Percentiles rank a stretch among this genome's conserved stretches.
Conservation (phyloP, 2,888 invertebrate species). For the Parnassius smintheus region DNA sequence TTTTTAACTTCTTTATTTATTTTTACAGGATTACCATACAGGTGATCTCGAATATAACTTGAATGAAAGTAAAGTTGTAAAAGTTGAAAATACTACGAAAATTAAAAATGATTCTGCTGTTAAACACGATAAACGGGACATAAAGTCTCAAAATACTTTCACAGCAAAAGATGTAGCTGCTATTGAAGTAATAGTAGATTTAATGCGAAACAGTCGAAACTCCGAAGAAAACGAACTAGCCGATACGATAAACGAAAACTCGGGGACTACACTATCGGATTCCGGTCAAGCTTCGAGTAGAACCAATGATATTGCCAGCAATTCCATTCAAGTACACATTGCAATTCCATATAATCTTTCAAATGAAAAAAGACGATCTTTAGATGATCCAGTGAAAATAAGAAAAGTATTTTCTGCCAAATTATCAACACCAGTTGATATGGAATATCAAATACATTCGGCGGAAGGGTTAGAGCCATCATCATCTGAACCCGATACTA, state of each 20-base stretch:
- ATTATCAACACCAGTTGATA: slow-evolving; percentile 59
- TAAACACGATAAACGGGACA: slow-evolving; percentile 39
- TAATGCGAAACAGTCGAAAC: slow-evolving; percentile 45
- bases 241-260: slow-evolving; percentile 18
- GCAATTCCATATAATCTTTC: slow-evolving; percentile 46
- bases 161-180: slow-evolving; percentile 63
- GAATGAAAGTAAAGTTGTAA: slow-evolving; percentile 11
- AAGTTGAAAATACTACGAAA: slow-evolving; percentile 13
- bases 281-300: slow-evolving; percentile 1
- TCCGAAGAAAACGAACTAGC: slow-evolving; percentile 33
- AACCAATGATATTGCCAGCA: slow-evolving; percentile 33
- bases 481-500: slow-evolving; percentile 7
- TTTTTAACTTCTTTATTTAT: not conserved
- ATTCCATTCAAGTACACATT: slow-evolving; percentile 61
- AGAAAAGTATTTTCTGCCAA: slow-evolving; percentile 60
- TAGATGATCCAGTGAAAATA: slow-evolving; percentile 40
- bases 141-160: slow-evolving; percentile 34
- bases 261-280: slow-evolving; percentile 6
- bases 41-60: slow-evolving; percentile 11
- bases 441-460: slow-evolving; percentile 61
- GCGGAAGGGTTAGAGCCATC: slow-evolving; percentile 36
- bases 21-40: slow-evolving; percentile 21
- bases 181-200: slow-evolving; percentile 59
- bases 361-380: slow-evolving; percentile 45
- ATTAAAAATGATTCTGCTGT: slow-evolving; percentile 10